A percentile compares a stretch with the other conserved stretches of the same genome.
phyloP scores from a whole-genome alignment of 2,113 vertebrate species.

The Crotalus tigris region DNA sequence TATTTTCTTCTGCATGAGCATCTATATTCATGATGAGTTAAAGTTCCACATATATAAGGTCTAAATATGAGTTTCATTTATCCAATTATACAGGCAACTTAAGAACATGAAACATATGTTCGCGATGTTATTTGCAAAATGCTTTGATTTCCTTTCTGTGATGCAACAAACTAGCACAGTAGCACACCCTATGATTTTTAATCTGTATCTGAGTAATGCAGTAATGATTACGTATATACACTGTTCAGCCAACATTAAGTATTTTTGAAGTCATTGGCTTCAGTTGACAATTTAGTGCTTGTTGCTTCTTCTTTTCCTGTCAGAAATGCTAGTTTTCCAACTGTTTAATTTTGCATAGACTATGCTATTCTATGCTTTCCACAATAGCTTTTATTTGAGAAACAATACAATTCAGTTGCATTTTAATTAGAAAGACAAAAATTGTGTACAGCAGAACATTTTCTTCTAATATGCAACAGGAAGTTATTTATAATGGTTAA shows the following conservation, averaged over 20 bases:
- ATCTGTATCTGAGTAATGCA: not conserved
- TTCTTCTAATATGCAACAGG: not conserved
- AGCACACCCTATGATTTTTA: constrained; percentile 4
- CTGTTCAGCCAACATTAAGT: not conserved
- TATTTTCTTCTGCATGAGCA: not conserved
- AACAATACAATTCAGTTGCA: not conserved
- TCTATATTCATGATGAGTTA: not conserved
- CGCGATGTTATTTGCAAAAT: constrained; percentile 26
- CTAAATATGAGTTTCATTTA: constrained; percentile 6
- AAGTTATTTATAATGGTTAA: not conserved
- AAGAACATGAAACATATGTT: constrained; percentile 28
- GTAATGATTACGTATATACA: not conserved
- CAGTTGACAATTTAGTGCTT: not conserved
- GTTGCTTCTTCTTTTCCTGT: not conserved
- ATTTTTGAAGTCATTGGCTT: not conserved
- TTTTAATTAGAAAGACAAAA: not conserved
- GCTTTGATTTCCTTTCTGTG: constrained; percentile 33
- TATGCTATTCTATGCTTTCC: not conserved
- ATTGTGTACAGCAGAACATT: not conserved
- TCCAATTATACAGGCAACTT: constrained; percentile 19
- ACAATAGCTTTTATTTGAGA: not conserved
- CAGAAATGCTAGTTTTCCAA: not conserved
- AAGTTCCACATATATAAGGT: constrained; percentile 1
- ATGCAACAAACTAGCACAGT: not conserved
- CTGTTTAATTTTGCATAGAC: not conserved